A percentile compares a stretch with the other conserved stretches of the same genome.
These are phyloP conservation scores for Lycophotia porphyrea DNA, from an alignment of 2,888 invertebrate species.

Conservation along the genomic window DNA sequence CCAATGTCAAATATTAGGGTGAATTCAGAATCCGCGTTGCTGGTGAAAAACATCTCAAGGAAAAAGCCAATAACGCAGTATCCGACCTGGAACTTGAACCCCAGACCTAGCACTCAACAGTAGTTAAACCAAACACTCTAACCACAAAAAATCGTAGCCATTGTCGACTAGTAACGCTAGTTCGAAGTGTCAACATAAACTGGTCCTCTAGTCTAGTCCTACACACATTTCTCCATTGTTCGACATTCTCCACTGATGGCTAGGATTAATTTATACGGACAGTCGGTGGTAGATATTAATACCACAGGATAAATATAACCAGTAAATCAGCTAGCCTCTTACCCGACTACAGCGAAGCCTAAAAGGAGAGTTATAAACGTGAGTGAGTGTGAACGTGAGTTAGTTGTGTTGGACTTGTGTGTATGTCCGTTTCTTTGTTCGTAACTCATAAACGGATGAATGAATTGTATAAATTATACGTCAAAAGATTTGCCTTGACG, in stretches of 20 bases:
- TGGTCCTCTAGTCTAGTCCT: slow-evolving; percentile 66
- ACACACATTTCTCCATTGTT: slow-evolving; percentile 76
- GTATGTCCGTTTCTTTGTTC: too few species aligned
- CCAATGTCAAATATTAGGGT: background rate
- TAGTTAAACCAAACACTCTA: background rate
- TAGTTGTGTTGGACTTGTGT: too few species aligned
- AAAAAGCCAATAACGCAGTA: background rate
- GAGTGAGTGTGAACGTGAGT: too few species aligned
- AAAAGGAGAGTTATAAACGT: too few species aligned
- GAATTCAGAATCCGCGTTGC: background rate
- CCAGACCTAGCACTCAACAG: too few species aligned
- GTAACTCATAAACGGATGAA: too few species aligned
- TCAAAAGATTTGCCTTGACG: too few species aligned
- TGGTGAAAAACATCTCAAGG: background rate
- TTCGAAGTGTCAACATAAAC: slow-evolving; percentile 13
- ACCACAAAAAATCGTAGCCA: background rate
- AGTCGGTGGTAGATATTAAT: slow-evolving; percentile 74
- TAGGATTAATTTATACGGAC: slow-evolving; percentile 82
- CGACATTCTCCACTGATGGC: slow-evolving; percentile 73
- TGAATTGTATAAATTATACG: too few species aligned
- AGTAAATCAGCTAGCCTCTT: background rate
- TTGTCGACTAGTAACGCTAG: background rate
- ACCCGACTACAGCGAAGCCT: too few species aligned
- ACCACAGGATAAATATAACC: slow-evolving; percentile 35
- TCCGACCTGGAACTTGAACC: background rate